A percentile compares a stretch with the other conserved stretches of the same genome.
Conservation (phyloP, 2,888 invertebrate species). For the Nemurella pictetii region DNA sequence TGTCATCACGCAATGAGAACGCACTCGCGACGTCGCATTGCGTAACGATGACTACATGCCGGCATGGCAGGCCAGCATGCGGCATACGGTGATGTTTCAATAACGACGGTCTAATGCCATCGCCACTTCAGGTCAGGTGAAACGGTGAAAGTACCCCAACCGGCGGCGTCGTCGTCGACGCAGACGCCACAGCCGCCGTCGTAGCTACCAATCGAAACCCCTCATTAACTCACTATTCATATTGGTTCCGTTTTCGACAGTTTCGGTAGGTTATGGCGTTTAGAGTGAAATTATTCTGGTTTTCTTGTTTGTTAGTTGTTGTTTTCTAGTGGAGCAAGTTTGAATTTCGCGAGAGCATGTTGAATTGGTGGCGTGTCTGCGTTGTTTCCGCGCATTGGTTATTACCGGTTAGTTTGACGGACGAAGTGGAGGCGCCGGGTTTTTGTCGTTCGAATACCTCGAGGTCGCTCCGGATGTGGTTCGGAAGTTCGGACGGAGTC, state of each 20-base stretch:
- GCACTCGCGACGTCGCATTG: too few species aligned
- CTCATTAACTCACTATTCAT: not conserved
- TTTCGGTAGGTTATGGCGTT: not conserved
- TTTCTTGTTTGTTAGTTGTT: not conserved
- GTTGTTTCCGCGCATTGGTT: not conserved
- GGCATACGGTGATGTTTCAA: too few species aligned
- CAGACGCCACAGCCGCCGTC: not conserved
- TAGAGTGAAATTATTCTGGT: not conserved
- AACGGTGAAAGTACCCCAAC: not conserved
- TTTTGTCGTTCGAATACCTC: not conserved
- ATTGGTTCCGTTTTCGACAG: not conserved
- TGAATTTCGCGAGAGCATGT: not conserved
- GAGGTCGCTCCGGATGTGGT: not conserved
- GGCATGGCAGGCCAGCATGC: too few species aligned
- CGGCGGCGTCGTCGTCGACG: not conserved
- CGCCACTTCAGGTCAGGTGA: not conserved
- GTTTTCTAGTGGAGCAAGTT: not conserved
- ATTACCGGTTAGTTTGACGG: too few species aligned
- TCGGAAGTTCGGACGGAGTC: not conserved
- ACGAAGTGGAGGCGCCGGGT: not conserved
- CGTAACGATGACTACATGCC: too few species aligned
- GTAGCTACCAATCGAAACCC: not conserved
- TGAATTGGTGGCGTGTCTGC: not conserved
- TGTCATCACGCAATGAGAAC: too few species aligned
- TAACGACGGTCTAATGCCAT: too few species aligned